Conservation (phyloP, 2,797 vertebrate species). For the Percopsis omiscomaycus region DNA sequence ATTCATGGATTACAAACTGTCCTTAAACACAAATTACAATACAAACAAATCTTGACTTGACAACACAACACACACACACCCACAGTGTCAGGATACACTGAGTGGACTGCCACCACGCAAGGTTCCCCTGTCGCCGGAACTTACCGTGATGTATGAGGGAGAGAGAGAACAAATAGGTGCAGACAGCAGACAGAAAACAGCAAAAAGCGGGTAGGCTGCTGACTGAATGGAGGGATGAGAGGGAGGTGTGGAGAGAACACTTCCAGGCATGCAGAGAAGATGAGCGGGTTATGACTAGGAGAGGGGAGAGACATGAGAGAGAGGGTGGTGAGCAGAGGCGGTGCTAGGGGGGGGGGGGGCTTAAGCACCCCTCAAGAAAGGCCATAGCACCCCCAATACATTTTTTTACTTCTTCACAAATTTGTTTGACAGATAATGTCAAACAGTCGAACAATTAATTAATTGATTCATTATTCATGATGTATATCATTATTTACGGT, state of each 20-base stretch:
- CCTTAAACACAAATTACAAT: not conserved
- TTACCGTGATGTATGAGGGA: slow-evolving; percentile 71
- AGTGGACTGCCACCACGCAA: slow-evolving; percentile 60
- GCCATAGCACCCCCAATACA: too few relatives aligned
- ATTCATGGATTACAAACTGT: too few relatives aligned
- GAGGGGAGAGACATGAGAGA: not conserved
- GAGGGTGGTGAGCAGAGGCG: slow-evolving; percentile 7
- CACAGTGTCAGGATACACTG: slow-evolving; percentile 59
- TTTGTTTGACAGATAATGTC: too few relatives aligned
- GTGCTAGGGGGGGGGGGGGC: not conserved
- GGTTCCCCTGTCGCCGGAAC: slow-evolving; percentile 55
- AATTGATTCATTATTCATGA: too few relatives aligned
- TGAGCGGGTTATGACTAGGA: too few relatives aligned
- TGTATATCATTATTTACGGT: too few relatives aligned
- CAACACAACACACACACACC: not conserved
- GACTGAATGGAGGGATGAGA: not conserved
- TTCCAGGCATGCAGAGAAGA: too few relatives aligned
- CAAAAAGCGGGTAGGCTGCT: too few relatives aligned
- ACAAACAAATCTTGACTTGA: not conserved
- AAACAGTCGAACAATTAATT: too few relatives aligned
- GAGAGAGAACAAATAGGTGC: not conserved
- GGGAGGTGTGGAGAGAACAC: not conserved
- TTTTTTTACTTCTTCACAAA: too few relatives aligned
- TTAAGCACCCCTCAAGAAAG: too few relatives aligned
- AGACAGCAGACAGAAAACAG: too few relatives aligned